phyloP scores from a whole-genome alignment of 2,113 vertebrate species.

The Setophaga coronata region DNA sequence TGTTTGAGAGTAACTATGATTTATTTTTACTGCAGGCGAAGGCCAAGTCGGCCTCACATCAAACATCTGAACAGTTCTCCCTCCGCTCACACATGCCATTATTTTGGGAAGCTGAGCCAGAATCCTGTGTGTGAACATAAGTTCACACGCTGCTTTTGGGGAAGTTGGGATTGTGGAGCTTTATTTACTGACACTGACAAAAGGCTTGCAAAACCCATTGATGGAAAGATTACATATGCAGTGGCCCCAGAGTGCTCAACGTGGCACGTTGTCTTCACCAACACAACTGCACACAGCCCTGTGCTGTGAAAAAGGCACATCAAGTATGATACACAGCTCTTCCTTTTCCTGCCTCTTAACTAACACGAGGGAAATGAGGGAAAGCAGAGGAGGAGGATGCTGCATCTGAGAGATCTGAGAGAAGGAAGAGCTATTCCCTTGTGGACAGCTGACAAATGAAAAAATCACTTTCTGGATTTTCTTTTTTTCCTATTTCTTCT shows the following conservation, averaged over 20 bases:
- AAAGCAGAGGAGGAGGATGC: neutral
- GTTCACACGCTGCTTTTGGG: neutral
- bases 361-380: neutral
- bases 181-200: neutral
- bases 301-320: fast-evolving
- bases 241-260: neutral
- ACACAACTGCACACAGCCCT: neutral
- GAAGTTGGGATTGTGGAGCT: neutral
- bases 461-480: neutral
- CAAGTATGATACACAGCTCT: neutral
- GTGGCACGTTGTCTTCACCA: fast-evolving
- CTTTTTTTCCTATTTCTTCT: neutral
- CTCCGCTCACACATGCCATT: neutral
- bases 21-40: neutral
- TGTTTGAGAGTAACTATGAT: neutral
- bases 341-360: neutral
- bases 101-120: neutral
- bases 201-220: neutral
- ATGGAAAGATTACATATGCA: neutral
- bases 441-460: neutral
- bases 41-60: neutral
- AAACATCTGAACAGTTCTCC: neutral
- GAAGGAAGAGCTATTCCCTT: neutral
- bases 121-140: neutral
- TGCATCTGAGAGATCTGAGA: neutral